Base-by-base conservation (phyloP, 1,140 invertebrate genomes). In the Drosophila paulistorum region DNA sequence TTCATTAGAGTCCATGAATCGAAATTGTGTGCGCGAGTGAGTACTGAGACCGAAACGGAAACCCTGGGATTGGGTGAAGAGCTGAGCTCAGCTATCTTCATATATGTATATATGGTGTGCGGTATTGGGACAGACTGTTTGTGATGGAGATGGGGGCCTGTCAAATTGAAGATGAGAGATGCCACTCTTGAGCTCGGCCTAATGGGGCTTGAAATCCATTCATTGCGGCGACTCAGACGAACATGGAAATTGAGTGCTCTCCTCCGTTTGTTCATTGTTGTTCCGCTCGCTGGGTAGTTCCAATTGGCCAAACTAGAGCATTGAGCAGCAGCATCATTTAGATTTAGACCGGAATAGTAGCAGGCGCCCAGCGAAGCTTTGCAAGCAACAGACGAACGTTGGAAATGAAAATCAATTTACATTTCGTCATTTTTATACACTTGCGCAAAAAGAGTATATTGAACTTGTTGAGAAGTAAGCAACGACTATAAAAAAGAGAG, bases 281-380 rank as follows among this genome's bases (percentile, higher is more conserved):
- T 55, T 51, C 58, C 55, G 14, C 17, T 41, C 77, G 80, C 66
- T 66, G 70, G 71, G 73, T 71, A 72, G 83, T 72, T 68, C 65
- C 71, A 68, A 70, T 67, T 72, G 79, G 74, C 79, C 79, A 81
- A 91, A 91, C 86, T 91, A 87, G 85, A 91, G 90, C 90, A 91
- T 73, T 55, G 42, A 85, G 45, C 37, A 39, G 81, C 81, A 91
- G 90, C 90, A 91, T 91, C 90, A 91, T 91, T 89, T 91, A 91
- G 90, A 91, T 91, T 89, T 91, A 91, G 90, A 91, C 90, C 90
- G 90, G 90, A 91, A 91, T 91, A 79, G 85, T 91, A 90, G 58
- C 80, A 91, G 90, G 90, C 71, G 60, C 58, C 23, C 90, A 91
- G 78, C 20, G 13, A 3, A 41, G 33, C 33, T 20, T 45, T 57